These are phyloP conservation scores for Bellardia bayeri DNA, from an alignment of 2,888 invertebrate genomes.

Conservation along the genomic window DNA sequence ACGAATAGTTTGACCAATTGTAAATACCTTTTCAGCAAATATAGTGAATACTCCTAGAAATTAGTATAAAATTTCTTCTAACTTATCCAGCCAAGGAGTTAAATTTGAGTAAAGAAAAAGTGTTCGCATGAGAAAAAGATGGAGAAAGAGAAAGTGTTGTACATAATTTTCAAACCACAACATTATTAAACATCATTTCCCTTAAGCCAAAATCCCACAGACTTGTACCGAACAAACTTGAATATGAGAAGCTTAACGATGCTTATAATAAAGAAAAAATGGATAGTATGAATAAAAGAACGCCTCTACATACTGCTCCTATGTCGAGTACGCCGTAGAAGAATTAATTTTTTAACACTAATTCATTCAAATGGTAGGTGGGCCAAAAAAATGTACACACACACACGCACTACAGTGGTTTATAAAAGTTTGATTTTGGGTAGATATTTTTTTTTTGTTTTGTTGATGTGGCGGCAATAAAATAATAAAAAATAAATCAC, in stretches of 20 bases:
- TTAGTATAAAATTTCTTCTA: conserved; percentile 2
- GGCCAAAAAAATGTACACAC: no score
- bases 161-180: conserved; percentile 30
- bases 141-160: conserved; percentile 21
- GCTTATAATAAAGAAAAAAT: conserved; percentile 38
- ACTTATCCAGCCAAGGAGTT: background rate
- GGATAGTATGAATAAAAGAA: conserved; percentile 3
- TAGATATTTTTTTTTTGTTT: no score
- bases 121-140: background rate
- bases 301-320: background rate
- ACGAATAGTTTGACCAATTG: background rate
- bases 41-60: background rate
- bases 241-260: conserved; percentile 15
- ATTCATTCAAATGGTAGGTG: conserved; percentile 25
- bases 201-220: background rate
- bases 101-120: background rate
- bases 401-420: no score
- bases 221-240: background rate
- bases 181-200: conserved; percentile 56
- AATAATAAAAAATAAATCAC: no score
- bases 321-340: background rate
- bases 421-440: no score
- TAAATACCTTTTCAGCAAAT: background rate
- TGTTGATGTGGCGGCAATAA: no score
- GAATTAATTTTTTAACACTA: conserved; percentile 48